Base-by-base conservation (phyloP, 2,113 vertebrate species). In the Canis aureus region DNA sequence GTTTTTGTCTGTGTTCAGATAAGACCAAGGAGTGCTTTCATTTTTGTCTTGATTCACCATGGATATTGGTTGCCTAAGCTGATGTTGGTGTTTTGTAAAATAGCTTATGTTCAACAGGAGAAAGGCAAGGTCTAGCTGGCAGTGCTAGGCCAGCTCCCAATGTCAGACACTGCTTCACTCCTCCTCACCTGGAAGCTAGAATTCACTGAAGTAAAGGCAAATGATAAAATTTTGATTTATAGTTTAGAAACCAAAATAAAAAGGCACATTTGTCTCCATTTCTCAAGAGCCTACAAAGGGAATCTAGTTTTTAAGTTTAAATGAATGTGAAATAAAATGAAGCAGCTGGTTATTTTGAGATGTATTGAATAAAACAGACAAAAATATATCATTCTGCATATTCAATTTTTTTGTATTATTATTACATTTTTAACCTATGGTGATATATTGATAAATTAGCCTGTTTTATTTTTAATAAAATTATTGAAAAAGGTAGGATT, bases 261-360 rank as follows among this genome's bases (percentile, higher is more conserved):
- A 10, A 91, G 13, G 12, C 10, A 53, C 13, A 49, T 83, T 67
- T 89, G 60, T 84, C 86, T 88, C 16, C 25, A 38, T 49, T 94
- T 95, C 88, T 43, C 60, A 66, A 95, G 94, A 57, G 17, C 43
- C 73, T 94, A 49, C 57, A 87, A 86, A 60, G 16, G 12, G 11
- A 94, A 69, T 0, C 20, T 67, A 78, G 9, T 60, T 89, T 94
- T 67, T 55, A 94, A 95, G 84, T 4, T 73, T 59, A 86, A 97
- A 32, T 38, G 7, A 6, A 79, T 35, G 49, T 79, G 35, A 38
- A 89, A 83, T 35, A 69, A 92, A 51, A 6, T 27, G 59, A 51
- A 82, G 4, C 67, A 59, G 32, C 10, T 82, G 22, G 29, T 94
- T 91, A 51, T 88, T 11, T 89, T 95, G 64, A 89, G 66, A 32